Percentiles rank a stretch among this genome's conserved stretches.
Evolutionary conservation across 2,888 invertebrate genomes (phyloP).

Genomic region (Rhynchonema sp.): DNA sequence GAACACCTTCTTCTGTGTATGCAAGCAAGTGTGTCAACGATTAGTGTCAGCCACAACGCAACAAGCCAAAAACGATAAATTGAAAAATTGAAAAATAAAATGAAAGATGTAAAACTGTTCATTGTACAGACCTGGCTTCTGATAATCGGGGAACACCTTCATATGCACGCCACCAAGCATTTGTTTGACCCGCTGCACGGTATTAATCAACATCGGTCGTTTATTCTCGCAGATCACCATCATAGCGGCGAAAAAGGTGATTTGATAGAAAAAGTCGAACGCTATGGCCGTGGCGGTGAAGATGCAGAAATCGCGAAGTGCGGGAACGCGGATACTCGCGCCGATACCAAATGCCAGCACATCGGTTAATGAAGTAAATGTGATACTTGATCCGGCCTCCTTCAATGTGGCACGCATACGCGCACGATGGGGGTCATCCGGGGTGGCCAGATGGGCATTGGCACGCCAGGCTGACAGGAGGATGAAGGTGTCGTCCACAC

Average conservation of each 20-base stretch:
- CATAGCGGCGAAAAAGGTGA: neutral
- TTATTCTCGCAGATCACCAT: neutral
- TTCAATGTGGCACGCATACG: neutral
- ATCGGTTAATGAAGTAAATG: slow-evolving; percentile 4
- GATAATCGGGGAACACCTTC: no score
- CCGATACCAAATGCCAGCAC: slow-evolving; percentile 3
- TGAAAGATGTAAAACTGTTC: no score
- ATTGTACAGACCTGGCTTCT: no score
- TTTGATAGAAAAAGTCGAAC: neutral
- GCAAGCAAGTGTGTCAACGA: no score
- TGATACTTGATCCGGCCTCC: slow-evolving; percentile 1
- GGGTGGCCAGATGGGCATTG: neutral
- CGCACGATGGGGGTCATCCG: neutral
- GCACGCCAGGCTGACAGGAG: neutral
- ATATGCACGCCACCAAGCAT: no score
- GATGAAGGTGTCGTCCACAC: slow-evolving; percentile 3
- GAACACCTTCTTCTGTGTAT: no score
- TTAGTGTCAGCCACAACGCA: no score
- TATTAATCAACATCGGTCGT: neutral
- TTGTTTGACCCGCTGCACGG: neutral
- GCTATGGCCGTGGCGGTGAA: slow-evolving; percentile 2
- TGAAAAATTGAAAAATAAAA: no score
- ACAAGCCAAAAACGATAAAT: no score
- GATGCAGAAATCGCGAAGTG: slow-evolving; percentile 1
- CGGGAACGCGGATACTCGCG: neutral